Evolutionary conservation across 2,888 invertebrate genomes (phyloP), one percentile per base, ranked within the genome.

Genomic region (Troides aeacus): DNA sequence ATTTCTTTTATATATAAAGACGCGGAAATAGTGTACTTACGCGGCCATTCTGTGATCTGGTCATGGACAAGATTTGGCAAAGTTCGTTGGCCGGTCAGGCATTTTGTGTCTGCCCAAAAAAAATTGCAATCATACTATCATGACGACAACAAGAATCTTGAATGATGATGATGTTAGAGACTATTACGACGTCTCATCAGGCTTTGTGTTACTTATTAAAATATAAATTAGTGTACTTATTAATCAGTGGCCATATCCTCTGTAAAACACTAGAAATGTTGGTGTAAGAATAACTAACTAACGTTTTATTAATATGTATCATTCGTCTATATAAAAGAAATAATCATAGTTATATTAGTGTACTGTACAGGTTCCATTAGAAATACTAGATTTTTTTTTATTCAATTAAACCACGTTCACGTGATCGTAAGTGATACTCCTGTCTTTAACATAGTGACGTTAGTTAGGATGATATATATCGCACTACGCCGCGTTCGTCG

Each of bases 61-160:
- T 86, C 86, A 86, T 85, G 86, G 87, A 81, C 87, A 81, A 78
- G 76, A 83, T 85, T 84, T 81, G 81, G 80, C 79, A 77, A 81
- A 81, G 89, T 84, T 88, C 90, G 77, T 82, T 79, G 89, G 77
- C 90, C 90, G 89, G 85, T 86, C 85, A 88, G 84, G 87, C 83
- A 89, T 90, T 90, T 85, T 82, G 82, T 77, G 79, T 79, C 79
- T 81, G 84, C 79, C 59, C 63, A 82, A 85, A 87, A 80, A 82
- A 88, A 86, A 86, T 84, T 84, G 84, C 88, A 87, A 78, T 84
- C 81, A 77, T 76, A 77, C 87, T 86, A 88, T 88, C 87, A 88
- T 86, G 87, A 46, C 46, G 15, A 46, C 15, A 46, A 15, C 15
- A 15, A 21, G 0, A 46, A 46, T 15, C 15, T 15, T 1, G 15